Base-by-base conservation (phyloP, 2,113 vertebrate species). In the Pterophyllum scalare region DNA sequence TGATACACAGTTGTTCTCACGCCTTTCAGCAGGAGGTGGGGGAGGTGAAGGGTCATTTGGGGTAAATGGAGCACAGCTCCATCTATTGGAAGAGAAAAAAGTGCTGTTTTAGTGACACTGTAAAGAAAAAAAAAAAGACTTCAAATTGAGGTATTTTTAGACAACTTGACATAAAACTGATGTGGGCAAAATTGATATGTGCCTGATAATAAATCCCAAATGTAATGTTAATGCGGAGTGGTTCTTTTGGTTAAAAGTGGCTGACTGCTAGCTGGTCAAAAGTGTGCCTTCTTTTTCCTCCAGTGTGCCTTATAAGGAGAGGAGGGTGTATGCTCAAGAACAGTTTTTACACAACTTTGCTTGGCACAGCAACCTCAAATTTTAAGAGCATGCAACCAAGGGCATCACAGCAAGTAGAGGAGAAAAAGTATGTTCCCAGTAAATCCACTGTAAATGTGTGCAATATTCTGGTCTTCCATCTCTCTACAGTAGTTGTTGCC, bases 11-110 rank as follows among this genome's bases (percentile, higher is more conserved):
- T 95, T 49, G 14, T 95, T 96, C 79, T 59, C 94, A 92, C 94
- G 96, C 96, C 96, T 92, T 93, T 95, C 96, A 96, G 96, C 96
- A 96, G 95, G 96, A 96, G 96, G 96, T 97, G 96, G 59, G 59
- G 35, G 31, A 40, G 17, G 56, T 3, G 24, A 52, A 20, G 22
- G 28, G 22, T 79, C 58, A 49, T 35, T 14, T 19, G 2, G 20
- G 17, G 40, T 26, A 75, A 75, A 35, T 28, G 52, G 65, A 7
- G 22, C 5, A 64, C 43, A 52, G 24, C 24, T 5, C 65, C 65
- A 72, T 72, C 43, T 72, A 3, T 20, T 72, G 43, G 43, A 28
- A 70, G 24, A 20, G 8, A 28, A 7, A 12, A 60, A 59, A 43
- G 17, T 17, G 35, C 15, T 9, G 4, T 22, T 58, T 20, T 13